A percentile compares a stretch with the other conserved stretches of the same genome.
phyloP scores from a whole-genome alignment of 2,113 vertebrate genomes.

The Heterotilapia buettikoferi region DNA sequence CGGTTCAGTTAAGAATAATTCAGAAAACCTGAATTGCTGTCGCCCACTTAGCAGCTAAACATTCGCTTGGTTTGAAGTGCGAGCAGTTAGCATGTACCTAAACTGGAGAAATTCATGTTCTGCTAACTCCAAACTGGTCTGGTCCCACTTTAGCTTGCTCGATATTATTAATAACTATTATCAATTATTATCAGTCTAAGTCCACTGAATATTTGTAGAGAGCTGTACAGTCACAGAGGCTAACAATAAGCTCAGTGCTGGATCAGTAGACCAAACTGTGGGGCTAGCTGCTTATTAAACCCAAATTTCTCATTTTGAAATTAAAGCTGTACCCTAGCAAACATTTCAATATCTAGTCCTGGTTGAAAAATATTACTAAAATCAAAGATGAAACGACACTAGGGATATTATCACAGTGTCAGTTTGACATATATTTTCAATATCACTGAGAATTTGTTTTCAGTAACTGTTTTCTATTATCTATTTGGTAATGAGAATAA shows the following conservation, averaged over 20 bases:
- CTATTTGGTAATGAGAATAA: not conserved
- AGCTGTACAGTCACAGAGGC: not conserved
- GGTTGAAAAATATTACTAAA: not conserved
- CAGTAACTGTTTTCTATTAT: not conserved
- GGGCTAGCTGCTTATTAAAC: not conserved
- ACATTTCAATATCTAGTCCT: not conserved
- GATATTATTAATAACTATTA: not conserved
- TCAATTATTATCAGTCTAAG: not conserved
- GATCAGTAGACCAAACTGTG: not conserved
- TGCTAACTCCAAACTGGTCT: not conserved
- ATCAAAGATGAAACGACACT: not conserved
- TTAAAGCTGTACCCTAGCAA: not conserved
- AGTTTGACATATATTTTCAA: not conserved
- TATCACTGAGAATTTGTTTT: not conserved
- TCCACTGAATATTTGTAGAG: not conserved
- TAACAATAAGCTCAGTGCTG: not conserved
- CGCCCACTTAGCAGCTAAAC: not conserved
- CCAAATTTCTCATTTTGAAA: not conserved
- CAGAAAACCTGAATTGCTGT: not conserved
- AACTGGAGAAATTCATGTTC: not conserved
- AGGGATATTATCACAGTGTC: not conserved
- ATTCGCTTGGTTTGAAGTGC: not conserved
- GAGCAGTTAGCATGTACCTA: not conserved
- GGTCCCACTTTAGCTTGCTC: not conserved
- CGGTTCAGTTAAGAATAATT: not conserved